Evolutionary conservation across 2,113 vertebrate genomes (phyloP).

Genomic region (Lepus europaeus): DNA sequence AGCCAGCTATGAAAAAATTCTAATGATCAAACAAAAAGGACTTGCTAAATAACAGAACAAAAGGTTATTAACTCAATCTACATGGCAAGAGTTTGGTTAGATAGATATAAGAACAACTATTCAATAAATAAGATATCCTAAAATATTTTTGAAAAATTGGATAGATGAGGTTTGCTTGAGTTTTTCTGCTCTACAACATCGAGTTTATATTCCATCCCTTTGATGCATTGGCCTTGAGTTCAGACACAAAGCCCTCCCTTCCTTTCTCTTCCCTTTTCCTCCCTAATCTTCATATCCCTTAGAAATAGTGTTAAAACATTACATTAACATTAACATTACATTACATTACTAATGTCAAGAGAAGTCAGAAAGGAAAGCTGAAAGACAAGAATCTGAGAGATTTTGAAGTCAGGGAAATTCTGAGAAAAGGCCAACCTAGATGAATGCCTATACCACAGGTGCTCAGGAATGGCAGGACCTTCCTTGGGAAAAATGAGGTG

Average conservation of each 20-base stretch:
- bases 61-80: neutral
- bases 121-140: neutral
- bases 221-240: neutral
- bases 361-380: neutral
- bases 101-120: neutral
- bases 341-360: neutral
- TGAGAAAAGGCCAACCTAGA: too few species aligned
- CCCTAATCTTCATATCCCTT: neutral
- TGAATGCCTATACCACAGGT: neutral
- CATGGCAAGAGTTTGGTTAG: neutral
- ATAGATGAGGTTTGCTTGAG: neutral
- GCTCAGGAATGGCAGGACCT: neutral
- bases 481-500: neutral
- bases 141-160: neutral
- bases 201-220: neutral
- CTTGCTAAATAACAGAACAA: neutral
- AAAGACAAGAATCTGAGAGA: neutral
- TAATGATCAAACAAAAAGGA: constrained; percentile 8
- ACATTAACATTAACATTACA: neutral
- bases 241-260: neutral
- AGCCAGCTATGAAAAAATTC: neutral
- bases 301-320: neutral
- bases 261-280: neutral
- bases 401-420: neutral
- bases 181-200: neutral